Evolutionary conservation across 53 echinoderm and acorn worm species (phyloP).

Genomic region (Hippasteria phrygiana): DNA sequence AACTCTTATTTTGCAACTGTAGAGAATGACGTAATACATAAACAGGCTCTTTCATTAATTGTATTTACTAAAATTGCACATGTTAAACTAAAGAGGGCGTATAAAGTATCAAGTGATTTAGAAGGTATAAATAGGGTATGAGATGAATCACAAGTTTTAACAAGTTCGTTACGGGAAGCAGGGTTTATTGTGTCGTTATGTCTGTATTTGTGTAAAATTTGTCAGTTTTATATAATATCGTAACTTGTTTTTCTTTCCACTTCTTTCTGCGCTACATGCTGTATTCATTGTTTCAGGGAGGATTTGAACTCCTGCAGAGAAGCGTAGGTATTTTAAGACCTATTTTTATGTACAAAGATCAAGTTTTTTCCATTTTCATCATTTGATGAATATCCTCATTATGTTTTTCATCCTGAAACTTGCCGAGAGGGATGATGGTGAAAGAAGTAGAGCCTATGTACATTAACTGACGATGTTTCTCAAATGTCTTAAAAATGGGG

Average conservation of each 20-base stretch:
- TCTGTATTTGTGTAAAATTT: slow-evolving; percentile 11
- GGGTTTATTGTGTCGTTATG: background rate
- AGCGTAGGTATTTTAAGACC: background rate
- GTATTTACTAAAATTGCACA: too few relatives aligned
- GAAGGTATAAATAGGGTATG: too few relatives aligned
- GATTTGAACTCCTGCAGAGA: background rate
- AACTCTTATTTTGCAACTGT: too few relatives aligned
- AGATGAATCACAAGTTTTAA: too few relatives aligned
- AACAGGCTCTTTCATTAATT: too few relatives aligned
- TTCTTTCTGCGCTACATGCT: background rate
- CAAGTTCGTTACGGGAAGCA: background rate
- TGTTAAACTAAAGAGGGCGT: too few relatives aligned
- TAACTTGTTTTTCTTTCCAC: background rate
- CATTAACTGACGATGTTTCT: background rate
- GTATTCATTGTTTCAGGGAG: slow-evolving; percentile 28
- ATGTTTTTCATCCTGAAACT: background rate
- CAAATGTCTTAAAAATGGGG: background rate
- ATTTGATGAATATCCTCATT: background rate
- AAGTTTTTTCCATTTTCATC: background rate
- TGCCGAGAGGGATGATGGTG: background rate
- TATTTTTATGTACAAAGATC: too few relatives aligned
- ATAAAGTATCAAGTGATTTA: too few relatives aligned
- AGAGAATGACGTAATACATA: too few relatives aligned
- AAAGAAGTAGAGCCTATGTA: background rate
- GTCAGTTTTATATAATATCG: background rate